Conservation (phyloP, 2,888 invertebrate species). For the Andrena bicolor region DNA sequence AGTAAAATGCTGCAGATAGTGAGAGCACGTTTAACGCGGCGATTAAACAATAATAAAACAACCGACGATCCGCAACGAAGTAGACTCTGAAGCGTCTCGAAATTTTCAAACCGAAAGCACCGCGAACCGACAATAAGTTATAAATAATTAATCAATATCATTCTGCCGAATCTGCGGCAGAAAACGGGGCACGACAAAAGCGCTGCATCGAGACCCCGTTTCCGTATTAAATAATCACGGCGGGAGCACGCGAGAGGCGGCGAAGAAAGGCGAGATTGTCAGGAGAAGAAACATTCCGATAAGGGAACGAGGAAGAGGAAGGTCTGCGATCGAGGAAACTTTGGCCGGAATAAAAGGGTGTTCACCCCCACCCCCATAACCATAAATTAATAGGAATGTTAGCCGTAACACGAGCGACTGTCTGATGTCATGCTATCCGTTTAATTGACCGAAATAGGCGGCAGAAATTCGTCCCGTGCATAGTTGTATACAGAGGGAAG, state of each 20-base stretch:
- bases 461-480: slow-evolving; percentile 73
- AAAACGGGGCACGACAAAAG: neutral
- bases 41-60: neutral
- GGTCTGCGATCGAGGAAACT: slow-evolving; percentile 20
- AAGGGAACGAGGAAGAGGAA: neutral
- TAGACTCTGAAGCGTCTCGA: neutral
- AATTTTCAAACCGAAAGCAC: neutral
- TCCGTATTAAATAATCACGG: neutral
- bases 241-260: neutral
- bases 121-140: slow-evolving; percentile 25
- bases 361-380: slow-evolving; percentile 57
- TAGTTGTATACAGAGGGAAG: slow-evolving; percentile 42
- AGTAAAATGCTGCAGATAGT: neutral
- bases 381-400: slow-evolving; percentile 78
- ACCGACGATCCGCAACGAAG: neutral
- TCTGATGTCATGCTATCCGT: slow-evolving; percentile 79
- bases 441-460: slow-evolving; percentile 80
- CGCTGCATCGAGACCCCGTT: neutral
- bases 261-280: neutral
- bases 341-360: slow-evolving; percentile 56
- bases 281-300: neutral
- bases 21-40: neutral
- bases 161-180: slow-evolving; percentile 34
- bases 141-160: slow-evolving; percentile 58
- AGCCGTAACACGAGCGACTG: slow-evolving; percentile 68